Evolutionary conservation across 2,888 invertebrate genomes (phyloP).

Genomic region (Machimus rusticus): DNA sequence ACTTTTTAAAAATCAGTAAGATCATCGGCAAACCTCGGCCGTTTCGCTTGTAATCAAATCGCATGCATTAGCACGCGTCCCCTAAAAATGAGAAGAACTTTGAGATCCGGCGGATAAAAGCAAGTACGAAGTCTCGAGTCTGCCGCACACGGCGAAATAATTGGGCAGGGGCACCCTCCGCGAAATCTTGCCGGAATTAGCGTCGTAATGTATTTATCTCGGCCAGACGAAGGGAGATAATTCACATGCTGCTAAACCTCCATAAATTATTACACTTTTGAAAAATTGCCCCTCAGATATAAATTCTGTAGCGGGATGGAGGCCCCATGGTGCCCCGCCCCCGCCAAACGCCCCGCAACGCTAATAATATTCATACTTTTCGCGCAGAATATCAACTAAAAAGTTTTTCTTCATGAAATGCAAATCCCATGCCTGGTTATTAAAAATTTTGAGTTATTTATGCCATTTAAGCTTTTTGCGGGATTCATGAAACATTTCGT

Average conservation of each 20-base stretch:
- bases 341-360: not conserved
- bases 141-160: not conserved
- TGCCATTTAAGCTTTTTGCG: constrained; percentile 45
- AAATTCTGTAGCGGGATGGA: not conserved
- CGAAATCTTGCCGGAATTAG: not conserved
- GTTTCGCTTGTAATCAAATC: not conserved
- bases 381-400: constrained; percentile 29
- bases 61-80: not conserved
- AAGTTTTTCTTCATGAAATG: constrained; percentile 41
- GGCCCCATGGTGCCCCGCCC: not conserved
- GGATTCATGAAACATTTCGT: constrained; percentile 53
- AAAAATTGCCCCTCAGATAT: constrained; percentile 23
- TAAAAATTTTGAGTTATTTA: constrained; percentile 45
- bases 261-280: constrained; percentile 29
- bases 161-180: not conserved
- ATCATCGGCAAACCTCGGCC: not conserved
- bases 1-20: not conserved
- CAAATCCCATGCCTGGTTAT: constrained; percentile 43
- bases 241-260: constrained; percentile 10
- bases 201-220: constrained; percentile 16
- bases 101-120: not conserved
- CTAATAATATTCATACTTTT: constrained; percentile 31
- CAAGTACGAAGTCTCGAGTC: not conserved
- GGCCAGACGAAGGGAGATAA: not conserved
- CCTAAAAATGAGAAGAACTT: not conserved